Base-by-base conservation (phyloP, 2,113 vertebrate species). In the Lophotis ruficrista region DNA sequence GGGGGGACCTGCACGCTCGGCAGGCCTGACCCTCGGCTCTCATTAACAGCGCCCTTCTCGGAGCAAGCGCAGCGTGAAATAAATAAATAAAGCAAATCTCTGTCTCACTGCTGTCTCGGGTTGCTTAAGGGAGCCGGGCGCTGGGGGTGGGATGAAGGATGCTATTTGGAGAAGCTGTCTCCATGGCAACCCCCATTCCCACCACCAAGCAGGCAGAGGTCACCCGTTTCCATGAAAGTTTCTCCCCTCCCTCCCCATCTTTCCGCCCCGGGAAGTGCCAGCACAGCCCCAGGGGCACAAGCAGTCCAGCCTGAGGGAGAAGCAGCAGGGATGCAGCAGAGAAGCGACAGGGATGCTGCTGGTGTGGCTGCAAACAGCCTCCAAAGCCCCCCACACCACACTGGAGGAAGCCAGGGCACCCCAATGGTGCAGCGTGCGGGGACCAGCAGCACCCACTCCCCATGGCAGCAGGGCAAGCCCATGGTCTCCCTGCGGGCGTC, bases 121-220 rank as follows among this genome's bases (percentile, higher is more conserved):
- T 95, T 97, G 92, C 93, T 97, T 95, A 91, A 97, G 95, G 96
- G 92, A 96, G 95, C 86, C 14, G 31, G 65, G 89, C 65, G 20
- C 56, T 0, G 88, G 93, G 93, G 93, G 93, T 94, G 94, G 93
- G 82, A 94, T 96, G 94, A 92, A 91, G 80, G 83, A 92, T 97
- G 97, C 96, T 97, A 97, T 97, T 97, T 97, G 95, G 92, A 97
- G 97, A 96, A 92, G 93, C 68, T 73, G 87, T 97, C 60, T 96
- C 97, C 94, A 97, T 96, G 92, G 89, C 73, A 97, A 97, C 94
- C 72, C 92, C 89, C 82, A 97, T 97, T 97, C 95, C 95, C 94
- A 90, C 95, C 89, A 94, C 92, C 1, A 2, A 96, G 35, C 37
- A 64, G 94, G 96, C 97, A 96, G 89, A 96, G 97, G 96, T 97